These are phyloP conservation scores for Cotesia glomerata DNA, from an alignment of 1,140 invertebrate genomes.

Conservation along the genomic window DNA sequence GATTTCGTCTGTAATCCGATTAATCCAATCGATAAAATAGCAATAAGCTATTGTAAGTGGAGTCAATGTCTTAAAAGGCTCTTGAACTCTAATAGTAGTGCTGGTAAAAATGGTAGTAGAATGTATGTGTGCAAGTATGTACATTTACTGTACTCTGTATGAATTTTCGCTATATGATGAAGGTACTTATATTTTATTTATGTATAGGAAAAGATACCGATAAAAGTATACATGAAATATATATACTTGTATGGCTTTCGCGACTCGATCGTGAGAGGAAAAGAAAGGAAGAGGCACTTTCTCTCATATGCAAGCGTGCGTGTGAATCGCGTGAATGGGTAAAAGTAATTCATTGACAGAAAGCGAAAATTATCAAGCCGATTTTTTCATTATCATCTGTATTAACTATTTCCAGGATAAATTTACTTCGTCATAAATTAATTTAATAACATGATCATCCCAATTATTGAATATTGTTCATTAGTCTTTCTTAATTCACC, in stretches of 20 bases:
- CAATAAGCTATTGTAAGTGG: too few relatives aligned
- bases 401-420: not conserved
- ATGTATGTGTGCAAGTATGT: too few relatives aligned
- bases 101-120: too few relatives aligned
- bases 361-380: constrained; percentile 8
- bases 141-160: too few relatives aligned
- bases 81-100: too few relatives aligned
- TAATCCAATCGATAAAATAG: too few relatives aligned
- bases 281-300: constrained; percentile 5
- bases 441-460: too few relatives aligned
- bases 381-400: not conserved
- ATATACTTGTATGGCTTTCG: not conserved
- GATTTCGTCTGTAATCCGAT: too few relatives aligned
- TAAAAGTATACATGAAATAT: not conserved
- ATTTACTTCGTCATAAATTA: too few relatives aligned
- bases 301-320: constrained; percentile 5
- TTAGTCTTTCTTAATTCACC: too few relatives aligned
- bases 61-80: too few relatives aligned
- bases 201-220: not conserved
- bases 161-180: not conserved
- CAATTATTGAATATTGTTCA: too few relatives aligned
- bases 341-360: constrained; percentile 15
- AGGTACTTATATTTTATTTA: not conserved
- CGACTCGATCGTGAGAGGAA: not conserved
- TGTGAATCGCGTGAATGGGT: constrained; percentile 6